Percentiles rank a stretch among this genome's conserved stretches.
Conservation (phyloP, 2,797 vertebrate genomes). For the Artibeus lituratus region DNA sequence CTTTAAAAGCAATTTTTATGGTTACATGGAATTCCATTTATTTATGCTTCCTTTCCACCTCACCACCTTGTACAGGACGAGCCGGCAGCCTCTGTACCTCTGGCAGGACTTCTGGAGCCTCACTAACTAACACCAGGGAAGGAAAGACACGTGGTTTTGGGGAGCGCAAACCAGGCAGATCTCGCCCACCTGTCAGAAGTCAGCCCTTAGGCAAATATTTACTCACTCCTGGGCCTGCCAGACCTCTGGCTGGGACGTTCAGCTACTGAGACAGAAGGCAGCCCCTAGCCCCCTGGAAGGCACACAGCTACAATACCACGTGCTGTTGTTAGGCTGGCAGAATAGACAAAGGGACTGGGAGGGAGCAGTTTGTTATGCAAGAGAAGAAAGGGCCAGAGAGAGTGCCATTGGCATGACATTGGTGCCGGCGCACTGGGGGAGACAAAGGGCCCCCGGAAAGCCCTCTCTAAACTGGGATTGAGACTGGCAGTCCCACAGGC, state of each 20-base stretch:
- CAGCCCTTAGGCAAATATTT: constrained; percentile 1
- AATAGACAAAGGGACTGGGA: neutral
- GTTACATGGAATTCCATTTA: neutral
- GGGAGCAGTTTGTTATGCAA: neutral
- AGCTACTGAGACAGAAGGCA: neutral
- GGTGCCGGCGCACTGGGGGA: neutral
- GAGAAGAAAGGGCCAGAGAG: neutral
- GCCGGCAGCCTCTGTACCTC: neutral
- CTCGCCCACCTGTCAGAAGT: neutral
- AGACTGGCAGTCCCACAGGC: neutral
- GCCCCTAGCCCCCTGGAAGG: neutral
- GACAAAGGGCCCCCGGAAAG: neutral
- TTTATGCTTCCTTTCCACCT: neutral
- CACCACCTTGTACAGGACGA: neutral
- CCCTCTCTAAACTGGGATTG: neutral
- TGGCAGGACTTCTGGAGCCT: neutral
- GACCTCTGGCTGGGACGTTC: neutral
- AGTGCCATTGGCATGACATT: neutral
- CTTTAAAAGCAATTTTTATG: neutral
- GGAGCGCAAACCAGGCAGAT: neutral
- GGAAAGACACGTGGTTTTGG: neutral
- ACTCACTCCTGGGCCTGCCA: neutral
- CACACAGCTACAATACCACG: neutral
- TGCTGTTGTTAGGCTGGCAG: neutral
- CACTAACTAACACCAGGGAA: neutral